Conservation (phyloP, 2,113 vertebrate genomes). For the Cepphus grylle region DNA sequence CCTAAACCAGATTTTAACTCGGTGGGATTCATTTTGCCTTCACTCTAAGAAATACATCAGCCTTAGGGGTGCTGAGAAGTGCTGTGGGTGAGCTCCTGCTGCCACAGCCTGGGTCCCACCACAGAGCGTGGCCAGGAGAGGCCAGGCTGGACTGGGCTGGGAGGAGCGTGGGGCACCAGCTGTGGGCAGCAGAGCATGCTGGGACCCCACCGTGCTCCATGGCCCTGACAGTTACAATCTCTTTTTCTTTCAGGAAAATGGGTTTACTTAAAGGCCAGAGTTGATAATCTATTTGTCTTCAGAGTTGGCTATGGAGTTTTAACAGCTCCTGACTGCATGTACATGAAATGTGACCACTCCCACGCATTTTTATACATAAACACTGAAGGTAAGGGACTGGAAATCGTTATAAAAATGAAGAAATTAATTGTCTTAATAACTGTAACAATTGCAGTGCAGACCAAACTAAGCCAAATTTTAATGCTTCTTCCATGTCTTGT, state of each 20-base stretch:
- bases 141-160: no score
- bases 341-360: not conserved
- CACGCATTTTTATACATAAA: not conserved
- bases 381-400: not conserved
- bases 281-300: not conserved
- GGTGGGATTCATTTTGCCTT: not conserved
- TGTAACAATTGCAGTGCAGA: not conserved
- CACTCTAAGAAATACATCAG: not conserved
- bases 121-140: rapidly evolving
- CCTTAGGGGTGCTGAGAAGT: not conserved
- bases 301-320: not conserved
- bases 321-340: not conserved
- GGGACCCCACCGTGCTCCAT: rapidly evolving
- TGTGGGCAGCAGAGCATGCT: rapidly evolving
- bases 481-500: not conserved
- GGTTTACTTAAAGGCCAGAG: not conserved
- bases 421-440: not conserved
- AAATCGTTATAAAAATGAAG: not conserved
- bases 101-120: not conserved
- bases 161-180: rapidly evolving
- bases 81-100: not conserved
- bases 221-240: not conserved
- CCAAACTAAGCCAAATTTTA: not conserved
- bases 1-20: not conserved
- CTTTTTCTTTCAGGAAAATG: not conserved